A percentile compares a stretch with the other conserved stretches of the same genome.
These are phyloP conservation scores for Hoplodrina blanda DNA, from an alignment of 2,888 invertebrate genomes.

Conservation along the genomic window DNA sequence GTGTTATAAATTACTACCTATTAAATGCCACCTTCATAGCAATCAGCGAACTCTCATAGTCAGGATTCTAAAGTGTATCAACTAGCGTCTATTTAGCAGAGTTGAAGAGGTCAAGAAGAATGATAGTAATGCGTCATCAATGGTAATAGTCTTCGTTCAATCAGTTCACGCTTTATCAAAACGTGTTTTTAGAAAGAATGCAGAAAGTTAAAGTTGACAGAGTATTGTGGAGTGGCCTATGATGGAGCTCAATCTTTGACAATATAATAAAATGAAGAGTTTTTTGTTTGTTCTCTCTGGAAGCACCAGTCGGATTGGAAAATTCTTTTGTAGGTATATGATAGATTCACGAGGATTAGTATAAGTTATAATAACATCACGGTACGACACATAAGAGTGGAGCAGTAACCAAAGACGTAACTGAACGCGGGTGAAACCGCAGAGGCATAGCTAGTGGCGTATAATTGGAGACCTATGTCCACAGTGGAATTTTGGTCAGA, in stretches of 20 bases:
- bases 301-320: too few species aligned
- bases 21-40: constrained; percentile 32
- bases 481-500: not conserved
- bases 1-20: constrained; percentile 9
- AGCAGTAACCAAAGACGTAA: too few species aligned
- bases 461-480: not conserved
- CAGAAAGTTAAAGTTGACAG: not conserved
- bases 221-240: not conserved
- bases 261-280: too few species aligned
- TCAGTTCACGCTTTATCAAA: constrained; percentile 5
- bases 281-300: too few species aligned
- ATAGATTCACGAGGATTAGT: too few species aligned
- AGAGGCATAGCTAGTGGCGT: too few species aligned
- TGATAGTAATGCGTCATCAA: constrained; percentile 34
- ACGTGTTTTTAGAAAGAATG: not conserved
- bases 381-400: too few species aligned
- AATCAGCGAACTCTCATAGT: constrained; percentile 22
- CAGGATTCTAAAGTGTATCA: constrained; percentile 25
- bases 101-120: constrained; percentile 34
- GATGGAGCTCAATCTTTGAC: not conserved
- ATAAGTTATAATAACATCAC: too few species aligned
- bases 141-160: constrained; percentile 24
- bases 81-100: constrained; percentile 18
- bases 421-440: too few species aligned
- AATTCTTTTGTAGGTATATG: too few species aligned